Percentiles rank a stretch among this genome's conserved stretches.
phyloP scores from a whole-genome alignment of 2,888 invertebrate genomes.

The Drosophila peninsularis region DNA sequence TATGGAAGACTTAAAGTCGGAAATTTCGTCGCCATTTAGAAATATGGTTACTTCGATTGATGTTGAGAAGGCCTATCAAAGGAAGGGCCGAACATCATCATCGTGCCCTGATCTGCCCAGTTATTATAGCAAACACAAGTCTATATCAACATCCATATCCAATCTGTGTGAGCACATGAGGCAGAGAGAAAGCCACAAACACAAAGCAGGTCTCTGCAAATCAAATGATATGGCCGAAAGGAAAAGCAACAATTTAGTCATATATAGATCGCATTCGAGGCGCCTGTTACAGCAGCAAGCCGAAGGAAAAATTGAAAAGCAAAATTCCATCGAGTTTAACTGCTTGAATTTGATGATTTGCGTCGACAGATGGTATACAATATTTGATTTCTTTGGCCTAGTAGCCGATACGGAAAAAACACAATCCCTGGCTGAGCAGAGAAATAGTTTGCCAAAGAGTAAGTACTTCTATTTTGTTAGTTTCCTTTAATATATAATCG shows the following conservation, averaged over 20 bases:
- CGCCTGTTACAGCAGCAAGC: slow-evolving; percentile 86
- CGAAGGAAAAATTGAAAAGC: slow-evolving; percentile 74
- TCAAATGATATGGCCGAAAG: slow-evolving; percentile 62
- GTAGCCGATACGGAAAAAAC: slow-evolving; percentile 70
- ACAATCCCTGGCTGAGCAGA: slow-evolving; percentile 47
- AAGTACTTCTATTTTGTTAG: slow-evolving; percentile 1
- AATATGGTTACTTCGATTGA: slow-evolving; percentile 89
- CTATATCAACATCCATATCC: slow-evolving; percentile 86
- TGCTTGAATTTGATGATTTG: slow-evolving; percentile 95
- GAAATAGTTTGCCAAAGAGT: slow-evolving; percentile 45
- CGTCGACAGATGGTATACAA: slow-evolving; percentile 97
- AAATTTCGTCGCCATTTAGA: slow-evolving; percentile 91
- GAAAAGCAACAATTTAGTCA: slow-evolving; percentile 89
- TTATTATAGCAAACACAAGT: slow-evolving; percentile 60
- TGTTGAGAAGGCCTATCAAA: slow-evolving; percentile 55
- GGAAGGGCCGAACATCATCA: slow-evolving; percentile 62
- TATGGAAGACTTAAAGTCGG: slow-evolving; percentile 95
- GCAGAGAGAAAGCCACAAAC: slow-evolving; percentile 80
- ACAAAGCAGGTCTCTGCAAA: slow-evolving; percentile 28
- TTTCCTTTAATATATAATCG: not conserved
- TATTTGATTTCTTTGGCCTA: slow-evolving; percentile 95
- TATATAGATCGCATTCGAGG: slow-evolving; percentile 87
- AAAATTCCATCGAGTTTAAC: slow-evolving; percentile 91
- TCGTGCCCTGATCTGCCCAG: slow-evolving; percentile 77
- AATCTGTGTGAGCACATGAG: slow-evolving; percentile 86